Conservation (phyloP, 2,113 vertebrate species). For the Cnemophilus loriae region DNA sequence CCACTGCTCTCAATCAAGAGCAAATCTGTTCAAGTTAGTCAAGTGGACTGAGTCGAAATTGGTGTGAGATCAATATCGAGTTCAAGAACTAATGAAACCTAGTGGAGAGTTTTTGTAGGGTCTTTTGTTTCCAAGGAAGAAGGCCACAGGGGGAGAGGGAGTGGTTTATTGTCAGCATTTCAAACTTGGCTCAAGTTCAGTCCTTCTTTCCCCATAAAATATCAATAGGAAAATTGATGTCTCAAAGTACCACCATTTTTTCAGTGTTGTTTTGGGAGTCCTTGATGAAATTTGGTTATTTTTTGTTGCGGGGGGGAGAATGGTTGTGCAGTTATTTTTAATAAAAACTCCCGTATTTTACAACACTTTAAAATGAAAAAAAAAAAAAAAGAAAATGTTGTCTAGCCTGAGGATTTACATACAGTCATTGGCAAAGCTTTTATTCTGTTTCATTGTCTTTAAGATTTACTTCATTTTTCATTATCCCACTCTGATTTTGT, state of each 20-base stretch:
- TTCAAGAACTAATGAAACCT: not conserved
- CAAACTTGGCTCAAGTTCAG: not conserved
- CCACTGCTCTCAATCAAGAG: not conserved
- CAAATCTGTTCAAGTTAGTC: not conserved
- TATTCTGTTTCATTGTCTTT: not conserved
- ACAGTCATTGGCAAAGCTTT: not conserved
- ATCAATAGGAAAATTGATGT: not conserved
- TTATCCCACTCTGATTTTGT: too few species aligned
- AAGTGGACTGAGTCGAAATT: not conserved
- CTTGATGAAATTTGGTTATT: not conserved
- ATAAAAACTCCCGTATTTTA: not conserved
- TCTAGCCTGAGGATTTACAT: conserved; percentile 10
- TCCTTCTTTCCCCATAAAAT: not conserved
- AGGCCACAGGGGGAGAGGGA: not conserved
- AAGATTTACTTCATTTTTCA: not conserved
- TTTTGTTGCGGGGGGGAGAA: not conserved
- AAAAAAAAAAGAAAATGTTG: not conserved
- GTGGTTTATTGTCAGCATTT: not conserved
- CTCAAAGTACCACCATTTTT: not conserved
- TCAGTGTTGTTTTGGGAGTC: not conserved
- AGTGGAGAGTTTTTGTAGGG: not conserved
- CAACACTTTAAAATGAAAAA: not conserved
- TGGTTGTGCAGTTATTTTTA: not conserved
- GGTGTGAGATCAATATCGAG: not conserved
- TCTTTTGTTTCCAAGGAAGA: not conserved